Evolutionary conservation across 2,113 vertebrate species (phyloP), one percentile per base, ranked within the genome.

Genomic region (Ageneiosus marmoratus): DNA sequence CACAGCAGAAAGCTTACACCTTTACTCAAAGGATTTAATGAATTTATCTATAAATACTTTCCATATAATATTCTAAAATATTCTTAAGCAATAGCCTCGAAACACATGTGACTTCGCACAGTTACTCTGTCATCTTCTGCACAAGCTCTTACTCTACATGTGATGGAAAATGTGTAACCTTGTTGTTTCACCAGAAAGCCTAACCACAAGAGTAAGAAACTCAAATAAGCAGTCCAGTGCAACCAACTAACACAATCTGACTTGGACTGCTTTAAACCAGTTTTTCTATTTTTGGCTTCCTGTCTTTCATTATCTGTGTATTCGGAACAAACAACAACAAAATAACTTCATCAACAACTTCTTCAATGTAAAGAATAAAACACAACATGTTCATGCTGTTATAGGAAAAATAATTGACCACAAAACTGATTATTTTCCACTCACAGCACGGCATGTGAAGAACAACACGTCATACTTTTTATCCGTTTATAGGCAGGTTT

Each of bases 111-210:
- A 13, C 4, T 27, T 16, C 20, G 27, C 32, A 24, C n/a, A 44
- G 29, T 75, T 83, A 56, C 70, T 70, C 60, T 67, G 34, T 63
- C 50, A 32, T 55, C 51, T 34, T 15, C 32, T 46, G 13, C 41
- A 62, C 41, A 22, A 67, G 22, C 29, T 48, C 12, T 18, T 10
- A 13, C 27, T 41, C n/a, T 50, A 55, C 37, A 62, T 78, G 48
- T 76, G 65, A 34, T 81, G 73, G 82, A 86, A 86, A 81, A 73
- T 53, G 46, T 83, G 48, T 27, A 50, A 81, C 34, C 82, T 55
- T 29, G 15, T 76, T 48, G 51, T 55, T 76, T 75, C 27, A 51
- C 16, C 46, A 77, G 34, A 77, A 67, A n/a, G 10, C 60, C 48
- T 12, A 75, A 69, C 62, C 60, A 65, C 82, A 77, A 46, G 16